phyloP scores from a whole-genome alignment of 2,888 invertebrate species.

The Cenopis cana region DNA sequence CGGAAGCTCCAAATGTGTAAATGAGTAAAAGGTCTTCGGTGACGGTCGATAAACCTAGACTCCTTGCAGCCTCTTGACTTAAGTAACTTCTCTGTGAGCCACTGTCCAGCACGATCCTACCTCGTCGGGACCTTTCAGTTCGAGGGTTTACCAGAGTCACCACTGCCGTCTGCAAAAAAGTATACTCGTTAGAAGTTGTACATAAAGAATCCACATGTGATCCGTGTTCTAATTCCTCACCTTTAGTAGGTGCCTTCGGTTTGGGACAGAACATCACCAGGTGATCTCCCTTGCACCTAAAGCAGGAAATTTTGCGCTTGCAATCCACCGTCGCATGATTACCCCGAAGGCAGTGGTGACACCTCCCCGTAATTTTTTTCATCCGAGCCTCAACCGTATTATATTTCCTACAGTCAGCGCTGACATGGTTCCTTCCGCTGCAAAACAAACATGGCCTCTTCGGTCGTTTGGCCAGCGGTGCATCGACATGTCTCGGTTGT shows the following conservation, averaged over 20 bases:
- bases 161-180: too few relatives aligned
- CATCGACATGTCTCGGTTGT: too few relatives aligned
- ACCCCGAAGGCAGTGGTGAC: background rate
- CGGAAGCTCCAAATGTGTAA: background rate
- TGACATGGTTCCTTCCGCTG: background rate
- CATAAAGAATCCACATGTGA: background rate
- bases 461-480: background rate
- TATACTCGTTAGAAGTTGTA: too few relatives aligned
- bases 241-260: background rate
- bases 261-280: slow-evolving; percentile 1
- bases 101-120: background rate
- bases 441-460: slow-evolving; percentile 1
- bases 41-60: background rate
- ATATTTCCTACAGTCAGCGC: background rate
- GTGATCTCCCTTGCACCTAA: slow-evolving; percentile 2
- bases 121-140: background rate
- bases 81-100: too few relatives aligned
- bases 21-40: background rate
- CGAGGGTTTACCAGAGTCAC: background rate
- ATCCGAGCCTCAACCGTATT: background rate
- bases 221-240: background rate
- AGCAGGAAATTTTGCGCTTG: background rate
- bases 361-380: background rate
- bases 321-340: background rate
- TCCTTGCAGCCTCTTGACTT: too few relatives aligned